A percentile compares a stretch with the other conserved stretches of the same genome.
Conservation (phyloP, 2,113 vertebrate genomes). For the Bettongia penicillata region DNA sequence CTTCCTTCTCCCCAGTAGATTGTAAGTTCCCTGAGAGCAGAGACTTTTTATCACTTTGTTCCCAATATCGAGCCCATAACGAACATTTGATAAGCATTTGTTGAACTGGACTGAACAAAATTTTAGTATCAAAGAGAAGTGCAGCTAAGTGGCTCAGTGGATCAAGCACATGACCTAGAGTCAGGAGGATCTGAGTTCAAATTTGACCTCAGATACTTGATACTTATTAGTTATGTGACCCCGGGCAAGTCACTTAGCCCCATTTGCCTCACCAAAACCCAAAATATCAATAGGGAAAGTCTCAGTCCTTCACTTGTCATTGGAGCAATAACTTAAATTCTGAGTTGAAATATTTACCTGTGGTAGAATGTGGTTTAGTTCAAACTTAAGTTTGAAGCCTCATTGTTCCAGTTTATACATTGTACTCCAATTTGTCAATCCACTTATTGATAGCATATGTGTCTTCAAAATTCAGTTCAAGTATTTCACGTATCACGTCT, state of each 20-base stretch:
- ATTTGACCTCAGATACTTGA: no score
- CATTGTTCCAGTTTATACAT: neutral
- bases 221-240: no score
- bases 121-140: neutral
- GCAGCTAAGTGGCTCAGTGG: no score
- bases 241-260: no score
- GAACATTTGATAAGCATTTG: neutral
- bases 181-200: no score
- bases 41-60: neutral
- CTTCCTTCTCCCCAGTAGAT: no score
- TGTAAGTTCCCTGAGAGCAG: neutral
- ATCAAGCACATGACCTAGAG: no score
- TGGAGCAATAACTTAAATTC: neutral
- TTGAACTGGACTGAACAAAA: neutral
- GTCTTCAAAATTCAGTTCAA: neutral
- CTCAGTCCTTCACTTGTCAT: neutral
- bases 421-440: neutral
- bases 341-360: neutral
- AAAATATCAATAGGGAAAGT: neutral
- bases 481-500: neutral
- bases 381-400: neutral
- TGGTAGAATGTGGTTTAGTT: neutral
- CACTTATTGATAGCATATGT: neutral
- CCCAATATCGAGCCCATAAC: neutral
- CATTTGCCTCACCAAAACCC: no score